phyloP scores from a whole-genome alignment of 2,113 vertebrate genomes.

The Lamprologus callipterus region DNA sequence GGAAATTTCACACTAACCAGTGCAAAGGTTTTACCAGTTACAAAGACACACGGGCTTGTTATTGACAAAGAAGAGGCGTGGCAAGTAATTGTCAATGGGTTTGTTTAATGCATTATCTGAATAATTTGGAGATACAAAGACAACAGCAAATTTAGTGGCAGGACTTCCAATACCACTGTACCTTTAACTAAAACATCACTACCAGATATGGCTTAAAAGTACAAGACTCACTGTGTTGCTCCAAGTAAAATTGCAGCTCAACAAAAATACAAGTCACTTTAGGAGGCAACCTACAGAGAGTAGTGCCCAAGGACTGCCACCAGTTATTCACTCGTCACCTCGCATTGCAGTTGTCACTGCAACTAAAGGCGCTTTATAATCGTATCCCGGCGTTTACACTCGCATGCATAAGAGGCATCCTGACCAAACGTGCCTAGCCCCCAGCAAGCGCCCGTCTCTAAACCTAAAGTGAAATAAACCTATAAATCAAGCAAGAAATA shows the following conservation, averaged over 20 bases:
- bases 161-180: background rate
- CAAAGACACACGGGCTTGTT: background rate
- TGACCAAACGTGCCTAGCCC: rapidly evolving
- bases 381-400: background rate
- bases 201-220: rapidly evolving
- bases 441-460: background rate
- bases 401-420: background rate
- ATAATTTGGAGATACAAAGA: background rate
- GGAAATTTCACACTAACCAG: background rate
- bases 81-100: background rate
- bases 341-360: background rate
- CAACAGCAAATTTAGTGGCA: background rate
- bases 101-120: background rate
- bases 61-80: background rate
- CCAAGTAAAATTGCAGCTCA: background rate
- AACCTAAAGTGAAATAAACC: background rate
- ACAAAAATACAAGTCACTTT: background rate
- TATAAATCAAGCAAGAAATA: background rate
- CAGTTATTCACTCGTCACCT: background rate
- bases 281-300: background rate
- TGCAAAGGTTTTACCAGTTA: background rate
- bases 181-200: rapidly evolving
- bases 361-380: background rate
- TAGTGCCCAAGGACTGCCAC: background rate
- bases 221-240: background rate